These are phyloP conservation scores for Oscheius sp. DNA, from an alignment of 2,888 invertebrate genomes.

Conservation along the genomic window DNA sequence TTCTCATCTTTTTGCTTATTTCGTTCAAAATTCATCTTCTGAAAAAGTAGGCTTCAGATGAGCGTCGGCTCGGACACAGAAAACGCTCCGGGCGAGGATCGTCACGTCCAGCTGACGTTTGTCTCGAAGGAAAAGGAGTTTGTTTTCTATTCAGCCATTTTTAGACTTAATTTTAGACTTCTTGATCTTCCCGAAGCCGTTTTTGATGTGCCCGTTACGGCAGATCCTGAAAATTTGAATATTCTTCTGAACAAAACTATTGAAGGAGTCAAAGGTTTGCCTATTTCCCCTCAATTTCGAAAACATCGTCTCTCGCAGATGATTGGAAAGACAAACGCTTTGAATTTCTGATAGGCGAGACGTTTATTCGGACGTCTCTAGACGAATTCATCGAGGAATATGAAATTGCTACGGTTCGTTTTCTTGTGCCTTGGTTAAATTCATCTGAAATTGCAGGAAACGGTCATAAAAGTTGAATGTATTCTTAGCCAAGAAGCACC, in stretches of 20 bases:
- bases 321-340: conserved; percentile 63
- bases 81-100: background rate
- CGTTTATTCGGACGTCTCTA: conserved; percentile 63
- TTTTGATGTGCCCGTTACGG: conserved; percentile 56
- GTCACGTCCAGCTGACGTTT: conserved; percentile 32
- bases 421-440: background rate
- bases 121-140: conserved; percentile 34
- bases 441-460: conserved; percentile 78
- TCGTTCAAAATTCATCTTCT: background rate
- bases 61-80: conserved; percentile 9
- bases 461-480: conserved; percentile 89
- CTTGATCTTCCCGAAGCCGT: conserved; percentile 26
- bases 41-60: conserved; percentile 11
- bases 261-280: conserved; percentile 54
- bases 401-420: conserved; percentile 53
- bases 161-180: conserved; percentile 15
- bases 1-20: background rate
- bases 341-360: conserved; percentile 68
- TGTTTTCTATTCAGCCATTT: background rate
- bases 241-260: conserved; percentile 64
- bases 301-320: conserved; percentile 48
- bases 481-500: conserved; percentile 90
- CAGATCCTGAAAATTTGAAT: conserved; percentile 63
- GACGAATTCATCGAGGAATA: conserved; percentile 67
- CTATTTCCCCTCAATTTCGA: background rate